Conservation (phyloP, 1,140 invertebrate genomes). For the Riptortus pedestris region DNA sequence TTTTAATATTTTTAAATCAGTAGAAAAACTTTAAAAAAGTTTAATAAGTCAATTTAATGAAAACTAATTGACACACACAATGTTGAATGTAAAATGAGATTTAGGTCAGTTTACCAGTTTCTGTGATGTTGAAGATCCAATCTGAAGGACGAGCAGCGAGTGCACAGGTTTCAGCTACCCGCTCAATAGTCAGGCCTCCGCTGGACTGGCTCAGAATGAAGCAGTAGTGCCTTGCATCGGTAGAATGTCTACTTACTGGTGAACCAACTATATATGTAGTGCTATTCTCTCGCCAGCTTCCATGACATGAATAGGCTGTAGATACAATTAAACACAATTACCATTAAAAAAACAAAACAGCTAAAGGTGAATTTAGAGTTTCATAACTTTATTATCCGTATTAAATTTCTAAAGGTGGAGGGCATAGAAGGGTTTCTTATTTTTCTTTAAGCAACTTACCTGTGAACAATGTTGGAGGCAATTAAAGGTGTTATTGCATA, state of each 20-base stretch:
- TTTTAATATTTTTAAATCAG: too few species aligned
- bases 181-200: slow-evolving; percentile 20
- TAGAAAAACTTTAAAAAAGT: too few species aligned
- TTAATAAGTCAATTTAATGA: too few species aligned
- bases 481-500: too few species aligned
- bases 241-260: slow-evolving; percentile 38
- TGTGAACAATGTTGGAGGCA: too few species aligned
- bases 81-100: too few species aligned
- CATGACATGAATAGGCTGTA: slow-evolving; percentile 54
- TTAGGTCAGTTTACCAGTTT: slow-evolving; percentile 29
- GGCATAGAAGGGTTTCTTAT: too few species aligned
- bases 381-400: not conserved
- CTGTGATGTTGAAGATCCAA: slow-evolving; percentile 30
- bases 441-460: too few species aligned
- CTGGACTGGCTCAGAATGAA: slow-evolving; percentile 35
- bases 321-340: slow-evolving; percentile 30
- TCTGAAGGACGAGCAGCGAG: slow-evolving; percentile 8
- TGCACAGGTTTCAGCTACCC: slow-evolving; percentile 28
- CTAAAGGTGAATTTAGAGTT: not conserved
- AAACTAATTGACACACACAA: too few species aligned
- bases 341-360: slow-evolving; percentile 10
- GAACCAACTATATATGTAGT: slow-evolving; percentile 54
- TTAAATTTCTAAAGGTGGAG: too few species aligned
- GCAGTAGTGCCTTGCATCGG: slow-evolving; percentile 38
- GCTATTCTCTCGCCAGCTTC: slow-evolving; percentile 53